phyloP scores from a whole-genome alignment of 1,140 invertebrate species.

The Cylas formicarius region DNA sequence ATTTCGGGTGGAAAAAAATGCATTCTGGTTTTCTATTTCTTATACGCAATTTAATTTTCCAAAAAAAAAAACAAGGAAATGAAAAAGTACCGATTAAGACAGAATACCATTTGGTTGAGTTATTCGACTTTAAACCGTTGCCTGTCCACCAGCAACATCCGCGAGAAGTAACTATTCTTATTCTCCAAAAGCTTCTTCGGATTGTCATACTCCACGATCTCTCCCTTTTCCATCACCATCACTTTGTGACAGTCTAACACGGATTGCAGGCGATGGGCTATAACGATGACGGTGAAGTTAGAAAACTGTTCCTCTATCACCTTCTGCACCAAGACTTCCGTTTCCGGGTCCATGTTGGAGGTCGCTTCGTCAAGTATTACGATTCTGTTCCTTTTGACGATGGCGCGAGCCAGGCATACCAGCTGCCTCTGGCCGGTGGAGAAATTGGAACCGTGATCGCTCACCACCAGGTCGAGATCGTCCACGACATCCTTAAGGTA shows the following conservation, averaged over 20 bases:
- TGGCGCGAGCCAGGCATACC: conserved; percentile 68
- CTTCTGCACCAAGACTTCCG: conserved; percentile 59
- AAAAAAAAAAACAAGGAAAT: conserved; percentile 3
- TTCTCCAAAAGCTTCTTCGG: conserved; percentile 59
- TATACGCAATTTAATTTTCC: not conserved
- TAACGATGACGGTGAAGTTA: conserved; percentile 69
- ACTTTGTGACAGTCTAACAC: conserved; percentile 73
- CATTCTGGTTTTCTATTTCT: not conserved
- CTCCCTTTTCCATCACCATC: conserved; percentile 62
- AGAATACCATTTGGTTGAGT: no score
- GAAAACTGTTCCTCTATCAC: conserved; percentile 62
- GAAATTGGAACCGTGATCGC: conserved; percentile 62
- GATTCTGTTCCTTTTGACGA: conserved; percentile 65
- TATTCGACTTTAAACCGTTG: no score
- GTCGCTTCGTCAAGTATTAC: conserved; percentile 72
- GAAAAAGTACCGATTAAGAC: no score
- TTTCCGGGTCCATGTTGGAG: conserved; percentile 63
- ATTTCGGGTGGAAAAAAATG: no score
- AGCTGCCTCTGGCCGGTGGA: conserved; percentile 73
- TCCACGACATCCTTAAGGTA: conserved; percentile 16
- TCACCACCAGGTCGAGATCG: conserved; percentile 41
- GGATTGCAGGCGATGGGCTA: conserved; percentile 74
- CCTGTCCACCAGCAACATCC: no score
- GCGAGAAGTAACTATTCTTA: conserved; percentile 53
- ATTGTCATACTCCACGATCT: conserved; percentile 62